Conservation (phyloP, 2,113 vertebrate genomes). For the Engystomops pustulosus region DNA sequence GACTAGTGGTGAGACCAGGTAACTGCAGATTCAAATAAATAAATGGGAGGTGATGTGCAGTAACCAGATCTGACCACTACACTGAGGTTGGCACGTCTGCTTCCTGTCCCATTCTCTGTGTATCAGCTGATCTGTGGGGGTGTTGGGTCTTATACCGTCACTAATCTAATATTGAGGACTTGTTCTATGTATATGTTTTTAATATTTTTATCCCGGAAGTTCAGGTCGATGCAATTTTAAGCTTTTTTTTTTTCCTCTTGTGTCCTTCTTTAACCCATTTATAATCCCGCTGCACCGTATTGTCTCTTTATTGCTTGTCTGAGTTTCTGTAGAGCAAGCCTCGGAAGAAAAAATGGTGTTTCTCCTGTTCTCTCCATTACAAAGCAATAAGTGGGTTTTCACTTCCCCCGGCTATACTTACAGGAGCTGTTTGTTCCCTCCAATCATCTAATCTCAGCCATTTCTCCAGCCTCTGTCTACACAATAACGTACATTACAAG, state of each 20-base stretch:
- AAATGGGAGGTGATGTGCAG: no score
- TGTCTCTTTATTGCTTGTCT: not conserved
- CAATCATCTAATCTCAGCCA: constrained; percentile 20
- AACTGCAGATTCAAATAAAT: no score
- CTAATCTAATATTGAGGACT: no score
- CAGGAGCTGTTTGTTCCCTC: constrained; percentile 2
- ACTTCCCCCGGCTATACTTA: not conserved
- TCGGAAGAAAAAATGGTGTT: not conserved
- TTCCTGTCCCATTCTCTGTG: no score
- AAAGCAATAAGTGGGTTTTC: constrained; percentile 7
- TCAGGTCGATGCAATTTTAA: not conserved
- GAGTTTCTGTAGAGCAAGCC: not conserved
- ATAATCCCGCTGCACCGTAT: not conserved
- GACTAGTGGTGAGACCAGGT: no score
- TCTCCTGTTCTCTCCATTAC: constrained; percentile 9
- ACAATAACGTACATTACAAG: not conserved
- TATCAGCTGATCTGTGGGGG: no score
- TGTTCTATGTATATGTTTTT: no score
- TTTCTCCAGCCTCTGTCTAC: constrained; percentile 5
- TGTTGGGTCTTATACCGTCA: no score
- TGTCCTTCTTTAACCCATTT: not conserved
- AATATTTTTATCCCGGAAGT: no score
- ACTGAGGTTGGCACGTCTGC: no score
- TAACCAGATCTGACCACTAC: no score
- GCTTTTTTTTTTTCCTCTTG: not conserved